phyloP scores from a whole-genome alignment of 2,797 vertebrate genomes.

The Aselliscus stoliczkanus region DNA sequence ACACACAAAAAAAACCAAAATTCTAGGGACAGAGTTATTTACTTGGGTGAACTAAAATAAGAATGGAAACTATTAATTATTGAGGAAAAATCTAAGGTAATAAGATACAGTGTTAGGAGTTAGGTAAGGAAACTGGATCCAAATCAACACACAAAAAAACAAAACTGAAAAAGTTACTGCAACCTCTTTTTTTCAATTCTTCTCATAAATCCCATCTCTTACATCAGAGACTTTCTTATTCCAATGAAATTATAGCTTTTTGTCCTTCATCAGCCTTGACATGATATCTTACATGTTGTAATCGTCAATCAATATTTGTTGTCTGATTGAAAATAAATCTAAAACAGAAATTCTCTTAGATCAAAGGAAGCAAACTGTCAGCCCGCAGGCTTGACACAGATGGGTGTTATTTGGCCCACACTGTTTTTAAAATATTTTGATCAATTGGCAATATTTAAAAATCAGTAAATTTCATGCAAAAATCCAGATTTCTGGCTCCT shows the following conservation, averaged over 20 bases:
- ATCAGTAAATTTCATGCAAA: slow-evolving; percentile 7
- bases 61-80: not conserved
- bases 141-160: not conserved
- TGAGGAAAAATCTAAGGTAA: not conserved
- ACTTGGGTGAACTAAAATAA: not conserved
- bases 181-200: not conserved
- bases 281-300: not conserved
- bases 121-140: not conserved
- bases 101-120: not conserved
- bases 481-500: slow-evolving; percentile 4
- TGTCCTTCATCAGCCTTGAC: not conserved
- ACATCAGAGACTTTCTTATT: slow-evolving; percentile 5
- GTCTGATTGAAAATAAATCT: slow-evolving; percentile 40
- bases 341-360: slow-evolving; percentile 32
- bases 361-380: slow-evolving; percentile 30
- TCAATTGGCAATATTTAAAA: slow-evolving; percentile 28
- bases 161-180: not conserved
- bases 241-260: not conserved
- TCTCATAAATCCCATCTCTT: not conserved
- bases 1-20: too few relatives aligned
- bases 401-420: not conserved
- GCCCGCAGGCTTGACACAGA: not conserved
- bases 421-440: not conserved
- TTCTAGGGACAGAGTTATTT: not conserved
- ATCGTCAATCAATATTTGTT: not conserved